phyloP scores from a whole-genome alignment of 2,888 invertebrate species.

The Plagodis pulveraria region DNA sequence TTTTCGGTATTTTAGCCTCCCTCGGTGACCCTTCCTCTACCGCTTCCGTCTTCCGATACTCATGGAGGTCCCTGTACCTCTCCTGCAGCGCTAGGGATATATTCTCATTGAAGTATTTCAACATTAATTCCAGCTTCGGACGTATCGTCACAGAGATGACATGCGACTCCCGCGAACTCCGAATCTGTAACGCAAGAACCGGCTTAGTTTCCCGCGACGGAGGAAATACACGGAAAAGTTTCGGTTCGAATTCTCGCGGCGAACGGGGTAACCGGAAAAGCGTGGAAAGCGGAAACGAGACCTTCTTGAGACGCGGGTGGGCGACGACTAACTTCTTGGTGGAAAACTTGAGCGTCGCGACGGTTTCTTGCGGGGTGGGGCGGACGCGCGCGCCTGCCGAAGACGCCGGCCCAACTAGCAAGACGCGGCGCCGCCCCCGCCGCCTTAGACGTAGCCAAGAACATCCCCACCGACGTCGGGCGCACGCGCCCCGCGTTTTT shows the following conservation, averaged over 20 bases:
- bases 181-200: slow-evolving; percentile 36
- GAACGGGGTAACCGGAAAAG: slow-evolving; percentile 34
- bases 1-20: slow-evolving; percentile 82
- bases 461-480: slow-evolving; percentile 81
- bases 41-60: slow-evolving; percentile 81
- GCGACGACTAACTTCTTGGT: slow-evolving; percentile 86
- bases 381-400: slow-evolving; percentile 82
- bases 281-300: slow-evolving; percentile 77
- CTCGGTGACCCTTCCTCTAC: slow-evolving; percentile 80
- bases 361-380: slow-evolving; percentile 84
- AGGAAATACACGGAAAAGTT: slow-evolving; percentile 57
- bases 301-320: slow-evolving; percentile 84
- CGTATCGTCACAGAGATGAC: slow-evolving; percentile 73
- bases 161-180: slow-evolving; percentile 64
- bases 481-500: slow-evolving; percentile 83
- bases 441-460: slow-evolving; percentile 82
- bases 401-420: slow-evolving; percentile 84
- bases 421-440: slow-evolving; percentile 83
- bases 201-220: slow-evolving; percentile 22
- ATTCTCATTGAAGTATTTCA: slow-evolving; percentile 84
- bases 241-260: slow-evolving; percentile 30
- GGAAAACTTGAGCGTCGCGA: slow-evolving; percentile 84
- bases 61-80: slow-evolving; percentile 85
- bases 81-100: slow-evolving; percentile 85
- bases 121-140: slow-evolving; percentile 83